Conservation (phyloP, 1,140 invertebrate species). For the Leptinotarsa undecemlineata region DNA sequence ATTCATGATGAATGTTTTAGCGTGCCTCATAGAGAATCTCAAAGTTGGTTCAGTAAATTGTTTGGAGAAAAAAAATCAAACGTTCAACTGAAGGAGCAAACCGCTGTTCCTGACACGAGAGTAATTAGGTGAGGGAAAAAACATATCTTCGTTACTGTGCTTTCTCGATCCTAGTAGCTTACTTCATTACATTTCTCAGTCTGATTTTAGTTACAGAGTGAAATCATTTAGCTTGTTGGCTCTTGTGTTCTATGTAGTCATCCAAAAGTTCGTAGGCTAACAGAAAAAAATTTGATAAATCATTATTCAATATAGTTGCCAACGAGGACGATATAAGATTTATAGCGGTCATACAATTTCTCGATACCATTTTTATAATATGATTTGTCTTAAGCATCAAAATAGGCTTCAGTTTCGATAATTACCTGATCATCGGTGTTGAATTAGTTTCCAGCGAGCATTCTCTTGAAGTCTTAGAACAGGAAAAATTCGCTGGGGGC, state of each 20-base stretch:
- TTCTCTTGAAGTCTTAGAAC: too few relatives aligned
- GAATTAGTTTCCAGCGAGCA: too few relatives aligned
- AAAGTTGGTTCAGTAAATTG: constrained; percentile 60
- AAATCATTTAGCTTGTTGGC: not conserved
- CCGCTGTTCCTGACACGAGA: constrained; percentile 55
- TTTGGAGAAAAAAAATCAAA: constrained; percentile 55
- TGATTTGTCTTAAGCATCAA: too few relatives aligned
- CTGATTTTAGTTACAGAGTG: constrained; percentile 9
- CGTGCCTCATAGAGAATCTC: constrained; percentile 3
- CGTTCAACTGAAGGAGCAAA: constrained; percentile 49
- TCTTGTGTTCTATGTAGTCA: not conserved
- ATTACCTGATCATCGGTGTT: too few relatives aligned
- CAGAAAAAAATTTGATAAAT: too few relatives aligned
- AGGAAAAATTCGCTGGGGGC: too few relatives aligned
- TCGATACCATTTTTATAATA: too few relatives aligned
- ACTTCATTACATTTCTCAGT: not conserved
- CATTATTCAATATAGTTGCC: too few relatives aligned
- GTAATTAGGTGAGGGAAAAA: constrained; percentile 60
- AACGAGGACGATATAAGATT: too few relatives aligned
- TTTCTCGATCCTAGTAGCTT: constrained; percentile 10
- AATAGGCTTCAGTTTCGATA: too few relatives aligned
- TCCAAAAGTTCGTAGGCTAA: not conserved
- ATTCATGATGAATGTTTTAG: not conserved
- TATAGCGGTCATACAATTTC: too few relatives aligned
- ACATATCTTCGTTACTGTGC: constrained; percentile 50